These are phyloP conservation scores for Lucifuga dentata DNA, from an alignment of 2,113 vertebrate species.

Conservation along the genomic window DNA sequence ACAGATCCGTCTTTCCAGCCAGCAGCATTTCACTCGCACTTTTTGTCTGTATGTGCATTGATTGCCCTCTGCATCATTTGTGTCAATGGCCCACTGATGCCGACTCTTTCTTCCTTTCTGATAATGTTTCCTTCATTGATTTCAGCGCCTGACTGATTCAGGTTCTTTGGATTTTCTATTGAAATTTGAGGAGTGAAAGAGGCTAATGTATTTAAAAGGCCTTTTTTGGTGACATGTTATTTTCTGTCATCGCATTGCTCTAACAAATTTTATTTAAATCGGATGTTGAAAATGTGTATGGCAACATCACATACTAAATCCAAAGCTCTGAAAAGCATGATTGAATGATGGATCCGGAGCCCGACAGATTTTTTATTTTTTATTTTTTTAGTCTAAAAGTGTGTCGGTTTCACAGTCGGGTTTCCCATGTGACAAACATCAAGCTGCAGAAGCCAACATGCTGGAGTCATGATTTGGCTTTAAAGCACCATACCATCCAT, in stretches of 20 bases:
- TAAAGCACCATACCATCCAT: too few species aligned
- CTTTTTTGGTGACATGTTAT: not conserved
- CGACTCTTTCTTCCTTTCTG: conserved; percentile 19
- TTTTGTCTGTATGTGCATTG: conserved; percentile 44
- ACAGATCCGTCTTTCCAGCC: conserved; percentile 11
- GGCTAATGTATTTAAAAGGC: conserved; percentile 31
- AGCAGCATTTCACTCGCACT: conserved; percentile 10
- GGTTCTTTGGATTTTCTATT: not conserved
- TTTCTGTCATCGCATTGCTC: not conserved
- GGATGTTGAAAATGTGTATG: not conserved
- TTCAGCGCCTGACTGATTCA: conserved; percentile 18
- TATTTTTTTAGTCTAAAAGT: too few species aligned
- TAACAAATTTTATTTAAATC: too few species aligned
- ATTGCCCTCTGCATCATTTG: conserved; percentile 41
- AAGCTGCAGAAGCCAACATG: not conserved
- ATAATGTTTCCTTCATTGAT: conserved; percentile 64
- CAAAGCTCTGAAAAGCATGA: too few species aligned
- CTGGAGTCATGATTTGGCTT: not conserved
- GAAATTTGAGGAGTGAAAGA: conserved; percentile 37
- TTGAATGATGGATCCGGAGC: too few species aligned
- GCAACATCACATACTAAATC: not conserved
- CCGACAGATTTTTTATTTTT: too few species aligned
- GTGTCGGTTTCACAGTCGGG: too few species aligned
- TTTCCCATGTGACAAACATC: too few species aligned
- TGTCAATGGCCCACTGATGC: conserved; percentile 28